phyloP scores from a whole-genome alignment of 1,140 invertebrate species.

The Bombus impatiens region DNA sequence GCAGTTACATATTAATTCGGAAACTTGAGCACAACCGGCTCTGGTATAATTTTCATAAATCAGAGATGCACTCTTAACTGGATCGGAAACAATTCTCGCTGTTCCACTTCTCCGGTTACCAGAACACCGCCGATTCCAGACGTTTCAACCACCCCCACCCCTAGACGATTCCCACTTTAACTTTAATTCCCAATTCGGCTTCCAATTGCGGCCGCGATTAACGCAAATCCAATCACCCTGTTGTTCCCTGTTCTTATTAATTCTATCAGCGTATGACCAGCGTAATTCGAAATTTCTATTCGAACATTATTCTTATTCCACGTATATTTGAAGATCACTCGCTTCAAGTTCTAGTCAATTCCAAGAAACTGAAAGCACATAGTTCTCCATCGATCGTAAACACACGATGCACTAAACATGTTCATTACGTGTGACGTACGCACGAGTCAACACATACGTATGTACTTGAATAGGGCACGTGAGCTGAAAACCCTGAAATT shows the following conservation, averaged over 20 bases:
- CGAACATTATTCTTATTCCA: too few relatives aligned
- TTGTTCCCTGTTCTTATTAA: not conserved
- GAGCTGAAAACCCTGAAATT: too few relatives aligned
- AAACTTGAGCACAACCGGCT: constrained; percentile 34
- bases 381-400: too few relatives aligned
- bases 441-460: too few relatives aligned
- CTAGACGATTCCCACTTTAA: constrained; percentile 24
- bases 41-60: constrained; percentile 53
- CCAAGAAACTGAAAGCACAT: too few relatives aligned
- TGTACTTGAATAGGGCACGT: too few relatives aligned
- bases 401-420: too few relatives aligned
- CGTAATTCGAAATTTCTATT: too few relatives aligned
- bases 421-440: too few relatives aligned
- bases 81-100: constrained; percentile 42
- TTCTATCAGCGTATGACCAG: not conserved
- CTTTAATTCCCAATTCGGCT: constrained; percentile 28
- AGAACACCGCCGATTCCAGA: not conserved
- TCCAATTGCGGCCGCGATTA: not conserved
- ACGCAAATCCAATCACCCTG: not conserved
- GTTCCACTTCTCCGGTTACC: not conserved
- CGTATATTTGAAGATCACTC: too few relatives aligned
- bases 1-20: constrained; percentile 46
- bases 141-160: not conserved
- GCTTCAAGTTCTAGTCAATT: too few relatives aligned
- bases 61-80: constrained; percentile 41